These are phyloP conservation scores for Zhuqinia jingwanae DNA, from an alignment of 2,888 invertebrate genomes.

Conservation along the genomic window DNA sequence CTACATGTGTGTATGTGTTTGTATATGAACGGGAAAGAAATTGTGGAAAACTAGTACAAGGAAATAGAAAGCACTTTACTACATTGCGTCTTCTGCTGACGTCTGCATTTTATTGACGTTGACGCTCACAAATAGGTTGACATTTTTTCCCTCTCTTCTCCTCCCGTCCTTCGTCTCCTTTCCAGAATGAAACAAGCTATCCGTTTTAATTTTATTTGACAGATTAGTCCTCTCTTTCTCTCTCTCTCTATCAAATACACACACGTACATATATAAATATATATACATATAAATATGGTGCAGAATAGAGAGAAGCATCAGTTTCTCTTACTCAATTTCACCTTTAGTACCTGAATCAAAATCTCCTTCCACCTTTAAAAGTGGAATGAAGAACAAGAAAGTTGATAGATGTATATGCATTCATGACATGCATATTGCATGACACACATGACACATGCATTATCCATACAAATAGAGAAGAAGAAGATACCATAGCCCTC, in stretches of 20 bases:
- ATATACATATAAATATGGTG: too few relatives aligned
- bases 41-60: neutral
- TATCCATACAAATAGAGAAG: slow-evolving; percentile 16
- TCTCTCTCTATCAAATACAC: neutral
- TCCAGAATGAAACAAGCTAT: slow-evolving; percentile 46
- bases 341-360: slow-evolving; percentile 43
- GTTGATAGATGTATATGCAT: slow-evolving; percentile 17
- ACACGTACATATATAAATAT: too few relatives aligned
- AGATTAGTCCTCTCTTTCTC: slow-evolving; percentile 52
- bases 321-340: slow-evolving; percentile 50
- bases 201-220: slow-evolving; percentile 70
- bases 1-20: neutral
- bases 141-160: slow-evolving; percentile 48
- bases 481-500: neutral
- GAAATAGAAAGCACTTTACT: slow-evolving; percentile 35
- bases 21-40: neutral
- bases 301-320: neutral
- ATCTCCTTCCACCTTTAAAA: slow-evolving; percentile 6
- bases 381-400: neutral
- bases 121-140: slow-evolving; percentile 54
- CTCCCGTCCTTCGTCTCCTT: neutral
- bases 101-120: slow-evolving; percentile 61
- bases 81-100: slow-evolving; percentile 59
- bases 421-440: slow-evolving; percentile 39
- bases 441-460: slow-evolving; percentile 26